Percentiles rank a stretch among this genome's conserved stretches.
Evolutionary conservation across 2,888 invertebrate species (phyloP).

Genomic region (Trisateles emortualis): DNA sequence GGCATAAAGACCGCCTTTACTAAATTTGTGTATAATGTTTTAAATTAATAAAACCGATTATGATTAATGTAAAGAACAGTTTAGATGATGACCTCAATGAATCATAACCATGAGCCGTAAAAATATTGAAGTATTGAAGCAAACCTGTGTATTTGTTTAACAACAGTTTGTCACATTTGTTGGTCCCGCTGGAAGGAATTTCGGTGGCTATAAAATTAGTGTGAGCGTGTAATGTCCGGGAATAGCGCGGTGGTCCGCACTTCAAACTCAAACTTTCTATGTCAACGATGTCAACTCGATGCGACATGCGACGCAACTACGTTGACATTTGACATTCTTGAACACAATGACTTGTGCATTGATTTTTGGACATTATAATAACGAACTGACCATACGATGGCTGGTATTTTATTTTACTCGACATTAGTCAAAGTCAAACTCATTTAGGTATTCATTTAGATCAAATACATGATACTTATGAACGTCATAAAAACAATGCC

Average conservation of each 20-base stretch:
- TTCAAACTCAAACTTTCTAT: slow-evolving; percentile 59
- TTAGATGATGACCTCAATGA: neutral
- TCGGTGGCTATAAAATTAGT: slow-evolving; percentile 80
- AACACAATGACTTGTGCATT: slow-evolving; percentile 6
- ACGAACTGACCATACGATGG: too few species aligned
- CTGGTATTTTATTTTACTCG: too few species aligned
- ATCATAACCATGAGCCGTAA: slow-evolving; percentile 15
- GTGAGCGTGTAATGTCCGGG: slow-evolving; percentile 70
- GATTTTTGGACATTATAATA: slow-evolving; percentile 6
- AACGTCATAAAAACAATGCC: too few species aligned
- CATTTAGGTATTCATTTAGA: too few species aligned
- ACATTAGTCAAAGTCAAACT: too few species aligned
- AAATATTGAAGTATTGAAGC: slow-evolving; percentile 13
- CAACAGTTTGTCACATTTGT: slow-evolving; percentile 49
- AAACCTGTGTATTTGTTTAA: slow-evolving; percentile 21
- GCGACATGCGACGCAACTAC: slow-evolving; percentile 23
- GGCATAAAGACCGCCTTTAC: too few species aligned
- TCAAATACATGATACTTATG: too few species aligned
- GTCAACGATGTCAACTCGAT: slow-evolving; percentile 65
- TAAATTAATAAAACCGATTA: too few species aligned
- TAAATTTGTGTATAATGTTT: too few species aligned
- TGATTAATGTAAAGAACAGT: too few species aligned
- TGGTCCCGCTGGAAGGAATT: slow-evolving; percentile 54
- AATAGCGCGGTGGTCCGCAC: slow-evolving; percentile 59
- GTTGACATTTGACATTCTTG: slow-evolving; percentile 53